Evolutionary conservation across 1,140 invertebrate genomes (phyloP), one percentile per base, ranked within the genome.

Genomic region (Conus betulinus): DNA sequence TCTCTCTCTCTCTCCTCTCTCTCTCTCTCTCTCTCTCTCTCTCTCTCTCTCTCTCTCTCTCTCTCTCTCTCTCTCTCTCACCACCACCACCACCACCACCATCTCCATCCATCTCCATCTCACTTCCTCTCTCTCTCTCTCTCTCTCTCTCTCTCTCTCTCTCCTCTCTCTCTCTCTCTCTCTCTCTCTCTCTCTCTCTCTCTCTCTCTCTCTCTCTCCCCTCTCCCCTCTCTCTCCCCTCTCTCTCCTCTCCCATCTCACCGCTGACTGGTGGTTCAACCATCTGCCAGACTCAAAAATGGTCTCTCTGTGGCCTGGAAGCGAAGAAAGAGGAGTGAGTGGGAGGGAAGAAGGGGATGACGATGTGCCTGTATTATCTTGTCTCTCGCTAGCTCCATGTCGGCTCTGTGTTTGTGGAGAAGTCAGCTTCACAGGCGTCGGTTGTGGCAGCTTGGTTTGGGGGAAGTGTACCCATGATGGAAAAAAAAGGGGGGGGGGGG

Each of bases 11-110:
- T 15, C 25, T 78, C 7, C 71, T 74, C 71, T 74, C 71, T 74
- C 71, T 74, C 71, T 74, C 71, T 74, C 3, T 74, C 71, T 74
- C 3, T 74, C 71, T 74, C 71, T 74, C 71, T 74, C 71, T 74
- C 71, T 74, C 71, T 74, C 67, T 74, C 67, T 74, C 67, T 74
- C 67, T 74, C 67, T 74, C 67, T 81, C 39, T 81, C 39, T 39
- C 39, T 78, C n/a, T 39, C 20, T 39, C 39, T 78, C 39, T 13
- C 20, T 39, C 20, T 78, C 39, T 78, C 10, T 39, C 20, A 53
- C 51, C 53, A 17, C 10, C 25, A 53, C 51, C 53, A 53, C 17
- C 51, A 53, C 78, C 53, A 11, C 17, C 76, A 53, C 51, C 17
- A 20, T 53, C 78, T 53, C 51, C 17, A 6, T 53, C 52, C 53